Conservation (phyloP, 2,113 vertebrate genomes). For the Recurvirostra avosetta region DNA sequence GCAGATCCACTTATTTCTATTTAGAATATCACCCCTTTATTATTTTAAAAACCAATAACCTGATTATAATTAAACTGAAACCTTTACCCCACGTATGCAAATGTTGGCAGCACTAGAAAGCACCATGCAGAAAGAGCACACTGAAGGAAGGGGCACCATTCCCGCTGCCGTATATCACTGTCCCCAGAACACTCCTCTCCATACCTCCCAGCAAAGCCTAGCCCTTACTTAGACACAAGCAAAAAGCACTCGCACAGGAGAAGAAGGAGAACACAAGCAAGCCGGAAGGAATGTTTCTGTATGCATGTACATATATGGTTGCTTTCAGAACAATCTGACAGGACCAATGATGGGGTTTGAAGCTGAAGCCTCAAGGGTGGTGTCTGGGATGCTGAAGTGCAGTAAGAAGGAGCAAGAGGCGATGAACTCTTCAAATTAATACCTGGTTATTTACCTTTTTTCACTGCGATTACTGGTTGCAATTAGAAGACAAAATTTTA, state of each 20-base stretch:
- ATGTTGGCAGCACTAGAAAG: background rate
- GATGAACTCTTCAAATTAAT: background rate
- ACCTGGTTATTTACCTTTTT: background rate
- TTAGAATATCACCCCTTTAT: background rate
- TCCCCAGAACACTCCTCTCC: background rate
- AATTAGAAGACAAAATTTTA: background rate
- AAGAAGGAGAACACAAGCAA: background rate
- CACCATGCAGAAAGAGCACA: background rate
- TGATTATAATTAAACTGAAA: background rate
- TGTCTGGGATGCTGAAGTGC: background rate
- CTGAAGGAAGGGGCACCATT: background rate
- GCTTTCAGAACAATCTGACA: background rate
- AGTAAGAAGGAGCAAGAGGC: background rate
- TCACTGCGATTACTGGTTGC: background rate
- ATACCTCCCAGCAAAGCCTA: background rate
- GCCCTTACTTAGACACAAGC: background rate
- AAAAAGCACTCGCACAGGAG: background rate
- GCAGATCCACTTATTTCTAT: background rate
- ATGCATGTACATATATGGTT: background rate
- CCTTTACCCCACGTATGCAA: background rate
- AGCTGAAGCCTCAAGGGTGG: background rate
- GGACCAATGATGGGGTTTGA: background rate
- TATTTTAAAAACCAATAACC: background rate
- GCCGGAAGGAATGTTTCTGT: background rate
- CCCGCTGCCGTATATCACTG: accelerated